Percentiles rank a stretch among this genome's conserved stretches.
Conservation (phyloP, 2,888 invertebrate species). For the Keiferia lycopersicella region DNA sequence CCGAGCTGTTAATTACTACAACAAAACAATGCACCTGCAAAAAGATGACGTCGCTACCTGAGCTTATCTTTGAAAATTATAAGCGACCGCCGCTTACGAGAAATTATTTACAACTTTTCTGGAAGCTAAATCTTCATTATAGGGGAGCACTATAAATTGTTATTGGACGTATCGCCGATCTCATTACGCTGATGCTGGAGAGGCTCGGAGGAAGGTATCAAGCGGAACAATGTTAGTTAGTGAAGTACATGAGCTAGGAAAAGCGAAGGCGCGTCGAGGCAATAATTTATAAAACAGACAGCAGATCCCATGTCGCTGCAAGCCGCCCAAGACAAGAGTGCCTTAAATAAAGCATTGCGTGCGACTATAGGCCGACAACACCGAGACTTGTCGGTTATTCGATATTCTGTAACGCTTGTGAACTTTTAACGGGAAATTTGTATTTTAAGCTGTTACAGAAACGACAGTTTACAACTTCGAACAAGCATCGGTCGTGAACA, state of each 20-base stretch:
- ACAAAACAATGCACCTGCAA: conserved; percentile 40
- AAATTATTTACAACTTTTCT: conserved; percentile 43
- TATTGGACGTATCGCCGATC: conserved; percentile 62
- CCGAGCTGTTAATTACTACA: conserved; percentile 37
- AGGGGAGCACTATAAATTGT: conserved; percentile 60
- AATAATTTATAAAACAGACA: conserved; percentile 65
- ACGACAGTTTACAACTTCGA: conserved; percentile 21
- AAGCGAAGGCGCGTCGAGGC: conserved; percentile 46
- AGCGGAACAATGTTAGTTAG: conserved; percentile 26
- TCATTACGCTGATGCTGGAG: conserved; percentile 49
- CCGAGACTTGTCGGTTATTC: conserved; percentile 51
- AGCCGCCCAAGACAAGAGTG: conserved; percentile 41
- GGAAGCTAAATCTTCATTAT: conserved; percentile 76
- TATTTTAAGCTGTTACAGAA: conserved; percentile 31
- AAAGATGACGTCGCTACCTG: conserved; percentile 58
- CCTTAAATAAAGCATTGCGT: conserved; percentile 59
- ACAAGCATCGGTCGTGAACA: conserved; percentile 22
- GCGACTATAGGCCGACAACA: conserved; percentile 41
- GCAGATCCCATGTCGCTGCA: conserved; percentile 59
- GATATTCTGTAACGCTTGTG: conserved; percentile 59
- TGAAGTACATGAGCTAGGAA: conserved; percentile 19
- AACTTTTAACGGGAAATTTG: conserved; percentile 47
- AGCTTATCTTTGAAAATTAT: conserved; percentile 66
- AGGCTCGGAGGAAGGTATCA: conserved; percentile 33
- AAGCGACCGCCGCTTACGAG: conserved; percentile 56